phyloP scores from a whole-genome alignment of 1,140 invertebrate genomes.

The Brachionus paranguensis region DNA sequence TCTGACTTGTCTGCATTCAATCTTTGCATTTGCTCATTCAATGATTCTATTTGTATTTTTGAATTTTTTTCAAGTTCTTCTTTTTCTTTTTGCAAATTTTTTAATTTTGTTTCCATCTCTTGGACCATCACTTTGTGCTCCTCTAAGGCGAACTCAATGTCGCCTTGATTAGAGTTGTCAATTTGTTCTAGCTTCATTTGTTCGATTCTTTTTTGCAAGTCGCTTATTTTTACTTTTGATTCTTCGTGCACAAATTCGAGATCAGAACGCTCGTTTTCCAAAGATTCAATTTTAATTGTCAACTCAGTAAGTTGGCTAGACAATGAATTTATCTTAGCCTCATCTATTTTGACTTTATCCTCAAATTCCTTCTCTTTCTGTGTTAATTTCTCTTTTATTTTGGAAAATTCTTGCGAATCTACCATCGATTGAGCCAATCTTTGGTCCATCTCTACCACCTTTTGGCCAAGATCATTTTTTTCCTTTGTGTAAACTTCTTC shows the following conservation, averaged over 20 bases:
- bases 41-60: neutral
- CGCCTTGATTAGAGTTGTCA: constrained; percentile 44
- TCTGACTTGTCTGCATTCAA: neutral
- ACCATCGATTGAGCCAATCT: constrained; percentile 56
- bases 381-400: neutral
- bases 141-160: constrained; percentile 49
- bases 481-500: constrained; percentile 9
- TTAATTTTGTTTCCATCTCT: constrained; percentile 44
- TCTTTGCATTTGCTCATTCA: neutral
- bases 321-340: constrained; percentile 42
- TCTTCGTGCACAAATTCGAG: constrained; percentile 47
- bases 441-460: constrained; percentile 57
- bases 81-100: neutral
- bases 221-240: constrained; percentile 44
- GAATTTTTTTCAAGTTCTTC: neutral
- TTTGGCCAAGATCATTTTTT: neutral
- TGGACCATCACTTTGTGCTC: constrained; percentile 43
- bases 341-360: constrained; percentile 20
- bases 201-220: constrained; percentile 47
- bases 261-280: constrained; percentile 42
- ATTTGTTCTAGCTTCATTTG: constrained; percentile 47
- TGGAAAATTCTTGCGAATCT: constrained; percentile 48
- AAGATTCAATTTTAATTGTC: constrained; percentile 42
- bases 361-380: constrained; percentile 54
- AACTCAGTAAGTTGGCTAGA: constrained; percentile 41